Evolutionary conservation across 2,888 invertebrate genomes (phyloP), one percentile per base, ranked within the genome.

Genomic region (Xylota segnis): DNA sequence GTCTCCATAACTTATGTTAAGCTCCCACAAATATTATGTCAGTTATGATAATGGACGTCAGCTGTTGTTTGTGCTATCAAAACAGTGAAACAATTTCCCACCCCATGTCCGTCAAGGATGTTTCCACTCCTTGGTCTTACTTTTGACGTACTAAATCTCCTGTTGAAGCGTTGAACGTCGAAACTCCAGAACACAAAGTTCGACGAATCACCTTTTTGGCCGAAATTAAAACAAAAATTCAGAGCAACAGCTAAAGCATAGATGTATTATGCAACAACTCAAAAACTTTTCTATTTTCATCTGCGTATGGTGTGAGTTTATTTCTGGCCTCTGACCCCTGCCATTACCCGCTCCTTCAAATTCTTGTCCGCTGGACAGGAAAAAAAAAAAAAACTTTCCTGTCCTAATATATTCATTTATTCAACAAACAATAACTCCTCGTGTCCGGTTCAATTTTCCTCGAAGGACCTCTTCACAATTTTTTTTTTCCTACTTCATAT

Each of bases 351-450:
- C 23, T 59, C 37, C 3, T 40, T 34, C 12, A 34, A 18, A n/a
- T 43, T 14, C 6, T n/a, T 29, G 10, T 27, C 14, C 29, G 27
- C 4, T 9, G 47, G 47, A 2, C 14, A 23, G 18, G 4, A 23
- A 54, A 54, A 14, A 29, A 29, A 54, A 54, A 43, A 1, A 7
- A 23, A 50, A 18, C 10, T 58, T 18, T 58, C 6, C 40, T 16
- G 27, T 37, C 7, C 10, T 63, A 43, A 75, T 65, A 34, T 56
- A 75, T 75, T 75, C 56, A 75, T 65, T 75, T 75, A 75, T 75
- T 75, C 65, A 75, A 43, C 52, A 63, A 74, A 52, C 52, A 61
- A 40, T 65, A 65, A 50, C 71, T 34, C 52, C 32, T 52, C 43
- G 27, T 40, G 52, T 54, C 52, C 40, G 23, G 66, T 66, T 66